Conservation (phyloP, 1,140 invertebrate species). For the Zelostemma sp. region DNA sequence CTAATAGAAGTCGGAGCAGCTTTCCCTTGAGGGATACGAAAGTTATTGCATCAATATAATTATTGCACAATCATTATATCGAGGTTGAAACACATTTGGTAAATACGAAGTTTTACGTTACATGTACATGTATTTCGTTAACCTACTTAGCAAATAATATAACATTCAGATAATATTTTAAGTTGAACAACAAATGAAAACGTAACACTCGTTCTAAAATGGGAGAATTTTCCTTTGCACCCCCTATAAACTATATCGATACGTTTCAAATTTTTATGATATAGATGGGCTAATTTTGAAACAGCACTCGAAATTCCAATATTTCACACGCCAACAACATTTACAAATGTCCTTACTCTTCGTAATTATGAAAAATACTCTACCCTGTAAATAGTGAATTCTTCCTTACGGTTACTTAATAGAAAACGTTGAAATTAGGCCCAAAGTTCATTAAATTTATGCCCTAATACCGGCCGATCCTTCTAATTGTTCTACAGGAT, state of each 20-base stretch:
- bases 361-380: slow-evolving; percentile 9
- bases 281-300: slow-evolving; percentile 8
- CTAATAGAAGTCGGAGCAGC: too few species aligned
- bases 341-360: slow-evolving; percentile 8
- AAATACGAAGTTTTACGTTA: neutral
- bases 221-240: neutral
- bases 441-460: too few species aligned
- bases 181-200: slow-evolving; percentile 31
- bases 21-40: too few species aligned
- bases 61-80: neutral
- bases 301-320: slow-evolving; percentile 10
- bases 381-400: slow-evolving; percentile 18
- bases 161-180: slow-evolving; percentile 39
- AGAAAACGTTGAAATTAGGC: slow-evolving; percentile 33
- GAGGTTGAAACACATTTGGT: neutral
- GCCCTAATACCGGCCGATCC: too few species aligned
- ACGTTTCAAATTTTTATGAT: slow-evolving; percentile 3
- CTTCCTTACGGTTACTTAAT: slow-evolving; percentile 18
- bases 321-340: slow-evolving; percentile 15
- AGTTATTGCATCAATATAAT: neutral
- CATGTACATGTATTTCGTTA: slow-evolving; percentile 13
- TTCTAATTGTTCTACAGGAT: too few species aligned
- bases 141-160: slow-evolving; percentile 25
- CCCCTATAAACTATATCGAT: slow-evolving; percentile 2
- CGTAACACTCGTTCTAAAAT: slow-evolving; percentile 11